Base-by-base conservation (phyloP, 2,113 vertebrate species). In the Sander lucioperca region DNA sequence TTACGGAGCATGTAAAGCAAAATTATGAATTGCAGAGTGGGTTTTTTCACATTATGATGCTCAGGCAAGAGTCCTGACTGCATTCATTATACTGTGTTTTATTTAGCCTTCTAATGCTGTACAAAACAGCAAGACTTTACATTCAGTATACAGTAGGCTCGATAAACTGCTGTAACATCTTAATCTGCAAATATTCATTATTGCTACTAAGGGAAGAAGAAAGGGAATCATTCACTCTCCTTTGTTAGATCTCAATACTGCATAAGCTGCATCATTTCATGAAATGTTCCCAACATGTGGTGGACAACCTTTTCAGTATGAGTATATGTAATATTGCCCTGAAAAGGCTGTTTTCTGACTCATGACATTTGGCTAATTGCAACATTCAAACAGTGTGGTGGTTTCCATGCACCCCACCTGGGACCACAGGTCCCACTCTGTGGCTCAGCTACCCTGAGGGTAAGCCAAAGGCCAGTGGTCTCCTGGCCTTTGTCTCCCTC, bases 331-430 rank as follows among this genome's bases (percentile, higher is more conserved):
- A 82, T 66, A 69, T 67, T 79, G 78, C 48, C 48, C 73, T n/a
- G 43, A 86, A 30, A 79, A 77, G 66, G 84, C 81, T 71, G 50
- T 85, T 73, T 75, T 86, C 70, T 88, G 88, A 89, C 88, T 87
- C 76, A 36, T 91, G 90, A 81, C 88, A 92, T 93, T 92, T 91
- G 84, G 75, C 83, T 93, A 92, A 91, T 92, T 93, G 86, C 84
- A 86, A 45, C 79, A 74, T 85, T 83, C 6, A 65, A 75, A 77
- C 72, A 36, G 68, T 61, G 56, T 80, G 77, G 33, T 79, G 81
- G 74, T 89, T 88, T 57, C 33, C 57, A 68, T 64, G 72, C 56
- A 47, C 65, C 66, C 79, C 80, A 83, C 82, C 71, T 59, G 80
- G 87, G 82, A 75, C 70, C 1, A 6, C 21, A 1, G 72, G 78